phyloP scores from a whole-genome alignment of 2,888 invertebrate genomes.

The Conistra vaccinii region DNA sequence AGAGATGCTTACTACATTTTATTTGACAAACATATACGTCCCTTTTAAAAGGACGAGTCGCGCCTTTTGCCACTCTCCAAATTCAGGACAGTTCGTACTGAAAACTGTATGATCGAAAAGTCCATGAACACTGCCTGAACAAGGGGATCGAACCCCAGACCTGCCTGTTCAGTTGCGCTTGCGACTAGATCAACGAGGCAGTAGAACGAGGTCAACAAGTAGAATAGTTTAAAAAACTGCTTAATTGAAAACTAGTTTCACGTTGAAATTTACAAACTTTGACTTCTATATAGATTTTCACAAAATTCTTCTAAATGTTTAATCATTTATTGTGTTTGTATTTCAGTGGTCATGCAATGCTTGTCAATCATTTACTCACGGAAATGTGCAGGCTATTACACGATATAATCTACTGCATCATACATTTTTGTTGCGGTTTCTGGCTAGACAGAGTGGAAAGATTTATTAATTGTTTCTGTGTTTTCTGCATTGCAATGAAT shows the following conservation, averaged over 20 bases:
- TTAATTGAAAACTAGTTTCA: background rate
- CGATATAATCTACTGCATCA: background rate
- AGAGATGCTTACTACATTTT: no score
- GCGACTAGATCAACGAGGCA: background rate
- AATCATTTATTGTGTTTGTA: background rate
- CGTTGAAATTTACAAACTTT: background rate
- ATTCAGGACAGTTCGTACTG: no score
- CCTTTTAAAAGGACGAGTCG: background rate
- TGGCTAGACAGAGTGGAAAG: constrained; percentile 29
- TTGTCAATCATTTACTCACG: constrained; percentile 23
- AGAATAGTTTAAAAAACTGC: background rate
- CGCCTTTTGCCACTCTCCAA: no score
- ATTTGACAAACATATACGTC: background rate
- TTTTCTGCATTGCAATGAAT: constrained; percentile 4
- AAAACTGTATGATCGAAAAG: background rate
- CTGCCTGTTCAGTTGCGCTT: background rate
- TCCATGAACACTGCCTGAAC: background rate
- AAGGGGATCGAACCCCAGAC: accelerated
- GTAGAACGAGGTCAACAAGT: background rate
- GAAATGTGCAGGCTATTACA: background rate
- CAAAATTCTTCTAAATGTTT: no score
- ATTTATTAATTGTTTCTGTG: constrained; percentile 39
- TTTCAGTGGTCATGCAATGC: no score
- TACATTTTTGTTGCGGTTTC: constrained; percentile 34
- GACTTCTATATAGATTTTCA: background rate